Evolutionary conservation across 2,888 invertebrate species (phyloP), one percentile per base, ranked within the genome.

Genomic region (Apamea sordens): DNA sequence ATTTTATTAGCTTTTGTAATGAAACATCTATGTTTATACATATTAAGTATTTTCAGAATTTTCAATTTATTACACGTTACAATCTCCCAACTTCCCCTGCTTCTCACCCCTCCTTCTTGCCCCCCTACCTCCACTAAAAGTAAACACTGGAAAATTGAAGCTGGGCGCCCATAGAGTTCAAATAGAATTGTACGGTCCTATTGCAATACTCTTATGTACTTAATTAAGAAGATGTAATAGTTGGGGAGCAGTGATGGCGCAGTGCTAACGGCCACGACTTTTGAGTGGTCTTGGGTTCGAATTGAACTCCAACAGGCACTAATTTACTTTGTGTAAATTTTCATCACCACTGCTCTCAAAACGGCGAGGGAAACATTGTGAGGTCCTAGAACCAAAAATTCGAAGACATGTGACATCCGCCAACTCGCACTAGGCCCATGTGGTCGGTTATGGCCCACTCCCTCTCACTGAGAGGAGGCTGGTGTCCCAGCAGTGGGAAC

Each of bases 101-200:
- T 64, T 28, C 73, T 65, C 74, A 73, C 56, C 71, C 15, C 73
- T 56, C 7, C 71, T 67, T 76, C 63, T 78, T 76, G 74, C 56
- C 67, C 61, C 73, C 73, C 72, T 80, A 70, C 71, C 32, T 73
- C 71, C 83, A 79, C 65, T 73, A 47, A 81, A 89, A 86, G 86
- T 88, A 89, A 89, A 90, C 88, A 88, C 81, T 83, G 79, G 90
- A 86, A 89, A 89, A 89, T 90, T 90, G 77, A 73, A 56, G 18
- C 8, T 18, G 50, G 41, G 10, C 24, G 79, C 70, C 82, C 87
- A 79, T 86, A 77, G 73, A 85, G 82, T 82, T 79, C 71, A 81
- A 87, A 88, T 90, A 86, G 84, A 87, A 86, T 76, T 86, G 78
- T 86, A 74, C 72, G 71, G 79, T 81, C 59, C 76, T 79, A 79